Percentiles rank a stretch among this genome's conserved stretches.
phyloP scores from a whole-genome alignment of 2,797 vertebrate genomes.

The Mus spretus region DNA sequence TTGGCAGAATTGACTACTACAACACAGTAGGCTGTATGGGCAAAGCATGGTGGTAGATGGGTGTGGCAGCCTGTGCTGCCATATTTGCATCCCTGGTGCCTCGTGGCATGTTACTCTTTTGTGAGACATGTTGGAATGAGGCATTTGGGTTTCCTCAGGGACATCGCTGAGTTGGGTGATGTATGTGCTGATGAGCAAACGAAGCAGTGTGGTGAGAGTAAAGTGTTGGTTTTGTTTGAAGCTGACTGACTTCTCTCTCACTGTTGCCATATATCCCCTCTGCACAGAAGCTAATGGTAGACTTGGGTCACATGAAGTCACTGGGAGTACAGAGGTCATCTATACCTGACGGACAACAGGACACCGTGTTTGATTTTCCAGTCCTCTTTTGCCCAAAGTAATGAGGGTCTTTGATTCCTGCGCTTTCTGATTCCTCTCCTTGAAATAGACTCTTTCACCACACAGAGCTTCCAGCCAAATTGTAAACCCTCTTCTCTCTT shows the following conservation, averaged over 20 bases:
- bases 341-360: background rate
- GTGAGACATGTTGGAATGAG: accelerated
- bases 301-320: background rate
- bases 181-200: too few relatives aligned
- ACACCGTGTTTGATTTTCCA: background rate
- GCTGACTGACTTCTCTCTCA: background rate
- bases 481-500: background rate
- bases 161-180: accelerated
- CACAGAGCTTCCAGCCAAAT: background rate
- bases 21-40: accelerated
- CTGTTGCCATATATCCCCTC: background rate
- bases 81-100: background rate
- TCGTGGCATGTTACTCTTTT: background rate
- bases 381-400: background rate
- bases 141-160: accelerated
- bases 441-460: background rate
- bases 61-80: accelerated
- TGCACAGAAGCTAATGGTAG: background rate
- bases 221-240: background rate
- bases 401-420: background rate
- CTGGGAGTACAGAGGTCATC: background rate
- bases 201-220: accelerated
- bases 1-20: too few relatives aligned
- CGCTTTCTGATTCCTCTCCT: constrained; percentile 6
- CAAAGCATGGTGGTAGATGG: accelerated